Evolutionary conservation across 2,797 vertebrate genomes (phyloP).

Genomic region (Lacerta bilineata): DNA sequence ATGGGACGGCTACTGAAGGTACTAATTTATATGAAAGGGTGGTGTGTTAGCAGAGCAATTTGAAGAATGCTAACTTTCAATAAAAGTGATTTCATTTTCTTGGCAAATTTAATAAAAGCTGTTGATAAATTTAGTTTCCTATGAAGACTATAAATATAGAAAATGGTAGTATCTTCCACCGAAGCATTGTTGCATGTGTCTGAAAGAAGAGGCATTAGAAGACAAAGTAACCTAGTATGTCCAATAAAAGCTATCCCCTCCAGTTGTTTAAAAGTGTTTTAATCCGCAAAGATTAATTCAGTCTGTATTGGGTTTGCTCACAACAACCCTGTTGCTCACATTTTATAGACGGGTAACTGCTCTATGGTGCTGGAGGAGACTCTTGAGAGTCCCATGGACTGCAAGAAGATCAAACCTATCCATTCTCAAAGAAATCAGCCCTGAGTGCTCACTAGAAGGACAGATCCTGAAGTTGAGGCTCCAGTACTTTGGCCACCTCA

Average conservation of each 20-base stretch:
- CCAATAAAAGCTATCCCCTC: not conserved
- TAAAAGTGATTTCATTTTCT: not conserved
- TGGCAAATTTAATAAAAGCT: not conserved
- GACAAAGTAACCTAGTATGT: not conserved
- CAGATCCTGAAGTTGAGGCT: no score
- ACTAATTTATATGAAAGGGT: not conserved
- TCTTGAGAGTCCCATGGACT: no score
- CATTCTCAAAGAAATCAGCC: no score
- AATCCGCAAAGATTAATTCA: not conserved
- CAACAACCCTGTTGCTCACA: not conserved
- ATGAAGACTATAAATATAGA: not conserved
- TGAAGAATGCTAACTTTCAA: not conserved
- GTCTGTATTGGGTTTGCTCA: not conserved
- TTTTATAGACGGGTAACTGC: not conserved
- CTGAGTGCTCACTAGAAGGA: no score
- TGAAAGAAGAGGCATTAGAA: not conserved
- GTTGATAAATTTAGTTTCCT: not conserved
- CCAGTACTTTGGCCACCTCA: no score
- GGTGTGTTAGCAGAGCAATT: not conserved
- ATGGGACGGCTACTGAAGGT: not conserved
- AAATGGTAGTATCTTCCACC: not conserved
- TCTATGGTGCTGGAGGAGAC: no score
- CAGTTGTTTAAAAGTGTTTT: not conserved
- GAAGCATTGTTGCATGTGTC: not conserved
- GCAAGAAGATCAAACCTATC: no score